Percentiles rank a stretch among this genome's conserved stretches.
Evolutionary conservation across 2,113 vertebrate genomes (phyloP).

Genomic region (Rhegmatorhina hoffmannsi): DNA sequence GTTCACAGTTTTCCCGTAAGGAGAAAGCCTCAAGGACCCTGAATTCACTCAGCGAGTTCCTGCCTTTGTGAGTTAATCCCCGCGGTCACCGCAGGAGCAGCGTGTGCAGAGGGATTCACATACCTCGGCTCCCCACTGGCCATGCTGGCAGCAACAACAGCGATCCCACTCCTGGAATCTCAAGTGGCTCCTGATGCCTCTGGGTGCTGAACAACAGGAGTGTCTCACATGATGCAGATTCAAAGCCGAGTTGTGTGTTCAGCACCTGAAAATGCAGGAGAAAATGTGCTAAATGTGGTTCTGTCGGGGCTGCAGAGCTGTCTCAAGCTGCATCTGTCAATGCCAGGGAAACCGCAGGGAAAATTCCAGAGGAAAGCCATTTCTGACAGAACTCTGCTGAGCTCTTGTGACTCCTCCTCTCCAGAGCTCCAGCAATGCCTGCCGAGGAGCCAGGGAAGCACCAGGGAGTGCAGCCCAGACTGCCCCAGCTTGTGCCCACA

Average conservation of each 20-base stretch:
- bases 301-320: background rate
- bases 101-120: background rate
- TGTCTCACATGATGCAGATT: background rate
- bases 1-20: background rate
- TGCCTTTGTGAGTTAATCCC: background rate
- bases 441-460: background rate
- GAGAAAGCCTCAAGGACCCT: background rate
- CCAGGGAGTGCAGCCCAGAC: background rate
- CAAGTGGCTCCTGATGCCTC: background rate
- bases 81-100: background rate
- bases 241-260: background rate
- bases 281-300: background rate
- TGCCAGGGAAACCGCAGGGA: background rate
- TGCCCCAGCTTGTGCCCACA: background rate
- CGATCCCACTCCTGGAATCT: background rate
- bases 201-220: accelerated
- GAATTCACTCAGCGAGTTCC: background rate
- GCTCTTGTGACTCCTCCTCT: background rate
- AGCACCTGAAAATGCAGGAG: background rate
- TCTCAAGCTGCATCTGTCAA: background rate
- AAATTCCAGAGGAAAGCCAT: background rate
- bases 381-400: background rate
- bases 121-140: background rate
- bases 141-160: background rate
- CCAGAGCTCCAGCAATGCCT: background rate